phyloP scores from a whole-genome alignment of 2,797 vertebrate species.

The Taeniopygia guttata region DNA sequence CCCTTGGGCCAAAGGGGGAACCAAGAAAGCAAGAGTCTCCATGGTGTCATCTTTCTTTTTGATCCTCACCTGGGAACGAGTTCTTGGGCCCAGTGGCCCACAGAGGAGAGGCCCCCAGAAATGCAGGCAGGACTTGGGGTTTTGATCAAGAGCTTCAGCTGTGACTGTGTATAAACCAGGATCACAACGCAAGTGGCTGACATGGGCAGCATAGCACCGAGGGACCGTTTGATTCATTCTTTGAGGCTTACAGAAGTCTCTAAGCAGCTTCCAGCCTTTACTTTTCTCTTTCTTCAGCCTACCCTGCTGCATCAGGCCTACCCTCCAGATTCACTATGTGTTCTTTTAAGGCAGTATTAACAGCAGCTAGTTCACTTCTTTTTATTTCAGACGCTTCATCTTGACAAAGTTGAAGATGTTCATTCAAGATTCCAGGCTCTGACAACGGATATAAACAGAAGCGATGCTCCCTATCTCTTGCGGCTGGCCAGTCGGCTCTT shows the following conservation, averaged over 20 bases:
- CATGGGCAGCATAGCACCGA: rapidly evolving
- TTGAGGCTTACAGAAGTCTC: not conserved
- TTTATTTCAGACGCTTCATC: constrained; percentile 69
- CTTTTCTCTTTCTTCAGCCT: not conserved
- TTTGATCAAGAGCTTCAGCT: not conserved
- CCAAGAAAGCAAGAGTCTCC: not conserved
- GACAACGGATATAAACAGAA: constrained; percentile 80
- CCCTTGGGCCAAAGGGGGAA: not conserved
- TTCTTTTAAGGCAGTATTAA: not conserved
- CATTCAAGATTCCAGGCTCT: constrained; percentile 83
- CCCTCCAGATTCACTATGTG: rapidly evolving
- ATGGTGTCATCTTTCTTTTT: not conserved
- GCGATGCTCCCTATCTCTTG: constrained; percentile 78
- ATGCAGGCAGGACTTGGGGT: rapidly evolving
- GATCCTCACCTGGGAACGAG: rapidly evolving
- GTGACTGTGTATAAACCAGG: not conserved
- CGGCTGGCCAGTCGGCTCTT: constrained; percentile 88
- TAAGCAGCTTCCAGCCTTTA: not conserved
- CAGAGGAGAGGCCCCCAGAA: rapidly evolving
- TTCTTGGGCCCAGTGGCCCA: not conserved
- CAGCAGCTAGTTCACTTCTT: not conserved
- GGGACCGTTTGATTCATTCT: not conserved
- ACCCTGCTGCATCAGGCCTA: not conserved
- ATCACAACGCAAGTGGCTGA: not conserved
- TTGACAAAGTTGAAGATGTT: constrained; percentile 71